Percentiles rank a stretch among this genome's conserved stretches.
These are phyloP conservation scores for Notocelia uddmanniana DNA, from an alignment of 2,888 invertebrate genomes.

Conservation along the genomic window DNA sequence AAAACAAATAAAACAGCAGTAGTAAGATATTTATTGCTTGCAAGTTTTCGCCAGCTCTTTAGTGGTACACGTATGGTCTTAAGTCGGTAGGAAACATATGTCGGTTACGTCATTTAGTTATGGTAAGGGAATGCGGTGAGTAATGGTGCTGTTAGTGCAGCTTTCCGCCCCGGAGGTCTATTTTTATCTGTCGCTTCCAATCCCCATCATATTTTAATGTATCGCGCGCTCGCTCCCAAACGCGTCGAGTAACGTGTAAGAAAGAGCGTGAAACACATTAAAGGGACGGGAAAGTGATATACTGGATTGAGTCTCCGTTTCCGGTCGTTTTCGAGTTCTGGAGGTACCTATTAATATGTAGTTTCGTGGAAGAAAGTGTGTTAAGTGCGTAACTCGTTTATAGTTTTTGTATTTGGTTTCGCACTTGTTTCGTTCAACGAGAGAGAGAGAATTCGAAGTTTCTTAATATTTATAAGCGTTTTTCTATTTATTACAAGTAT, in stretches of 20 bases:
- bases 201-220: neutral
- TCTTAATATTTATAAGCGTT: neutral
- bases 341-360: conserved; percentile 35
- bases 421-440: neutral
- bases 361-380: conserved; percentile 21
- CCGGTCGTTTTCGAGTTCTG: conserved; percentile 26
- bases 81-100: neutral
- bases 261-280: neutral
- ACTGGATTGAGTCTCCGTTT: conserved; percentile 8
- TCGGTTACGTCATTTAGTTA: conserved; percentile 8
- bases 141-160: conserved; percentile 35
- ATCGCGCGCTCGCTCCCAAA: neutral
- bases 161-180: conserved; percentile 5
- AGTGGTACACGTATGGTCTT: neutral
- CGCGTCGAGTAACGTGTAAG: neutral
- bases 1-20: conserved; percentile 57
- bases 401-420: neutral
- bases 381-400: conserved; percentile 17
- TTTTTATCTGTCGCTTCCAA: neutral
- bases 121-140: conserved; percentile 21
- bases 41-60: conserved; percentile 31
- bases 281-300: neutral
- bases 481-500: neutral
- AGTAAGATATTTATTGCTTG: conserved; percentile 45
- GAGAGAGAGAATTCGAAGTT: neutral